Conservation (phyloP, 2,888 invertebrate species). For the Mimas tiliae region DNA sequence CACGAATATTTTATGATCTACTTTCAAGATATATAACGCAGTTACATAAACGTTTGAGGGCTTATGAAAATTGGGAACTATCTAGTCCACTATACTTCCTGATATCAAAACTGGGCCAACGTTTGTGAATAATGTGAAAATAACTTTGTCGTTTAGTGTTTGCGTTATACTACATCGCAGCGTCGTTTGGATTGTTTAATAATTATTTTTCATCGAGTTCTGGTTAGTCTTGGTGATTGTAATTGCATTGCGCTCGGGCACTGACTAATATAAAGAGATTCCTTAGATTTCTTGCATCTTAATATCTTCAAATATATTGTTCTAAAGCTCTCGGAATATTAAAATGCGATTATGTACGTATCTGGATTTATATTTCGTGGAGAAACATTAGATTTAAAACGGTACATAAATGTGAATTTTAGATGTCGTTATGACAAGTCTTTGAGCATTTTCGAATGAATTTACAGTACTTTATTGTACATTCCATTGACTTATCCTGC, state of each 20-base stretch:
- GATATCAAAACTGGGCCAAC: conserved; percentile 48
- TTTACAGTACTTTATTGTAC: no score
- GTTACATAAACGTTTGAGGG: conserved; percentile 44
- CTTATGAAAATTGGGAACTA: conserved; percentile 53
- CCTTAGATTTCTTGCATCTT: neutral
- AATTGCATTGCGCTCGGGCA: neutral
- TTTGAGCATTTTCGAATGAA: neutral
- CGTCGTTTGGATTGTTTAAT: conserved; percentile 10
- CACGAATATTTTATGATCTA: conserved; percentile 41
- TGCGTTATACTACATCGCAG: conserved; percentile 14
- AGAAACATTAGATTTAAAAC: neutral
- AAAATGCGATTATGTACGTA: neutral
- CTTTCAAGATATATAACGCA: conserved; percentile 32
- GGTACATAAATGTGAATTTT: neutral
- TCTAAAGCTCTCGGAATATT: neutral
- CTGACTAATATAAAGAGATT: neutral
- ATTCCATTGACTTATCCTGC: no score
- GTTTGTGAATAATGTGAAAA: conserved; percentile 47
- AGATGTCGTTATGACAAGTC: neutral
- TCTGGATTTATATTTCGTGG: neutral
- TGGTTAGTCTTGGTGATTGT: no score
- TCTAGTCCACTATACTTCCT: conserved; percentile 49
- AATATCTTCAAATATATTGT: neutral
- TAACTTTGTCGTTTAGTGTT: conserved; percentile 19
- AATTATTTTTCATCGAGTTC: neutral